A percentile compares a stretch with the other conserved stretches of the same genome.
Conservation (phyloP, 2,113 vertebrate species). For the Cyanocitta stelleri region DNA sequence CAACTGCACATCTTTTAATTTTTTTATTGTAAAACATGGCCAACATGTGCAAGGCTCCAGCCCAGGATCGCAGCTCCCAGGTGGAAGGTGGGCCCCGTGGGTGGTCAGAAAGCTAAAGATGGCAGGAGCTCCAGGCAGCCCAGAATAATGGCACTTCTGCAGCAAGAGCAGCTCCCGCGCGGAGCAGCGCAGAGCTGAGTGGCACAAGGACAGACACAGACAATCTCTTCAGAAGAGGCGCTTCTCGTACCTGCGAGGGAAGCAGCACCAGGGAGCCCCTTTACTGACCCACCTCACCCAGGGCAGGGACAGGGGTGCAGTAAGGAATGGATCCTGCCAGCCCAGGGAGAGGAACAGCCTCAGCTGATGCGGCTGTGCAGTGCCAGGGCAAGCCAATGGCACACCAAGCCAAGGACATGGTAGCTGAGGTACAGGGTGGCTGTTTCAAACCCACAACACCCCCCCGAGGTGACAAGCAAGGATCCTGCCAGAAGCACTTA, state of each 20-base stretch:
- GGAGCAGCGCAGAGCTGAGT: neutral
- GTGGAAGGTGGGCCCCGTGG: neutral
- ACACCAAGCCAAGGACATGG: neutral
- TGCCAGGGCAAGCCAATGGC: neutral
- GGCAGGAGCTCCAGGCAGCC: neutral
- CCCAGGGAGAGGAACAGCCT: neutral
- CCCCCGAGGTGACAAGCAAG: neutral
- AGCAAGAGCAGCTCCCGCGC: neutral
- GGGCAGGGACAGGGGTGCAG: neutral
- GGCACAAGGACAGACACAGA: neutral
- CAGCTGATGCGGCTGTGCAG: rapidly evolving
- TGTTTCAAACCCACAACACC: neutral
- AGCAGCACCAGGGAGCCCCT: neutral
- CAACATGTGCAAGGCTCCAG: neutral
- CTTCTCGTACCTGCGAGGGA: slow-evolving; percentile 87
- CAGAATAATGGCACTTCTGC: slow-evolving; percentile 38
- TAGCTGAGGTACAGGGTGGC: neutral
- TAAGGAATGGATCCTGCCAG: neutral
- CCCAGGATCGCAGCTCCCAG: neutral
- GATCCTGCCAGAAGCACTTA: slow-evolving; percentile 60
- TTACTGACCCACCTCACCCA: neutral
- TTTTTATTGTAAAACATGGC: slow-evolving; percentile 58
- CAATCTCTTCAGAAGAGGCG: slow-evolving; percentile 83
- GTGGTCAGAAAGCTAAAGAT: neutral
- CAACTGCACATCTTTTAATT: neutral